These are phyloP conservation scores for Entomyzon cyanotis DNA, from an alignment of 2,113 vertebrate genomes.

Conservation along the genomic window DNA sequence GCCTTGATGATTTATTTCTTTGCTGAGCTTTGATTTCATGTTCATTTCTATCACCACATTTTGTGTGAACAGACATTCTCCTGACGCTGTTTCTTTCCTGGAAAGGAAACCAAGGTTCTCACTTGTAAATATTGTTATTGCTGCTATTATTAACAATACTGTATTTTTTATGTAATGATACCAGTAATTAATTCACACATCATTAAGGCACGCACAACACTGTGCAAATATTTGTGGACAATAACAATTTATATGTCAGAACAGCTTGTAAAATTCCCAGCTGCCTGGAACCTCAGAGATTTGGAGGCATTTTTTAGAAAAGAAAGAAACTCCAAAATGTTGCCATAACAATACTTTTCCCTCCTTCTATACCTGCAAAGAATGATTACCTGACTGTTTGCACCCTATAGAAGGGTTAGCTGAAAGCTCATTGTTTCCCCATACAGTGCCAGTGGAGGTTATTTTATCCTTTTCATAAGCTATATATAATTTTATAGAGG, in stretches of 20 bases:
- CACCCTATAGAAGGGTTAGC: background rate
- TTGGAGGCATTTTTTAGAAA: background rate
- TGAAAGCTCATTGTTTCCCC: background rate
- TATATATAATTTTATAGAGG: background rate
- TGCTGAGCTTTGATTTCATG: background rate
- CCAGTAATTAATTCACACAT: background rate
- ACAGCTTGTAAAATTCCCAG: background rate
- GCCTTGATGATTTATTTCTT: slow-evolving; percentile 13
- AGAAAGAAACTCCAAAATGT: background rate
- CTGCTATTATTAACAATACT: background rate
- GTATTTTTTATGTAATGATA: background rate
- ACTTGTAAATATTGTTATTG: background rate
- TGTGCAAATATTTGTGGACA: background rate
- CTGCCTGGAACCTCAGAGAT: background rate
- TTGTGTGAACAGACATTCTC: background rate
- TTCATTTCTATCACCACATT: background rate
- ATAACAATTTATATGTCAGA: background rate
- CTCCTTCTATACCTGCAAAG: background rate
- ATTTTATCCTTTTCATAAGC: background rate
- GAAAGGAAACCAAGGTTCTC: background rate
- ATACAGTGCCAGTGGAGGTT: background rate
- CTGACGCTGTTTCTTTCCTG: background rate
- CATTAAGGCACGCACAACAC: background rate
- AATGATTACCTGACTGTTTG: background rate
- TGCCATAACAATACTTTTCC: background rate